These are phyloP conservation scores for Ammodytes marinus DNA, from an alignment of 2,113 vertebrate genomes.

Conservation along the genomic window DNA sequence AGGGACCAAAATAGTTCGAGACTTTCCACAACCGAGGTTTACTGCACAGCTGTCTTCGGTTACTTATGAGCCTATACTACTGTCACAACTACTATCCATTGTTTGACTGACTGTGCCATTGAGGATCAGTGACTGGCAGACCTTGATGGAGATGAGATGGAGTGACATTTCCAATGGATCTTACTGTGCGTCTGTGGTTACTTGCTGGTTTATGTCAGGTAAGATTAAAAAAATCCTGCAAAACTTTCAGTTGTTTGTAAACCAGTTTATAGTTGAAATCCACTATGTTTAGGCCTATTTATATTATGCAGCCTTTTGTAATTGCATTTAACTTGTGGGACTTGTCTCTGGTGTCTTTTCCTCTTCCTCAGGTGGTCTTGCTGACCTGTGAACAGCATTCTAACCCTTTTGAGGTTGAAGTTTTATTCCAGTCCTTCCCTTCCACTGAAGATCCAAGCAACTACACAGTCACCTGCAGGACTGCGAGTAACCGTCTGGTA, in stretches of 20 bases:
- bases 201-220: constrained; percentile 72
- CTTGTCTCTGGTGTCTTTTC: background rate
- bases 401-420: constrained; percentile 65
- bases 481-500: constrained; percentile 79
- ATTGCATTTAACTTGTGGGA: background rate
- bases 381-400: constrained; percentile 74
- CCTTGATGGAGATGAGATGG: constrained; percentile 26
- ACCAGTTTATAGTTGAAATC: background rate
- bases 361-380: constrained; percentile 71
- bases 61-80: background rate
- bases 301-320: background rate
- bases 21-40: constrained; percentile 69
- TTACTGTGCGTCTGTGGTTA: constrained; percentile 61
- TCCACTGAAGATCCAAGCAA: constrained; percentile 75
- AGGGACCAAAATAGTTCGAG: constrained; percentile 61
- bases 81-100: background rate
- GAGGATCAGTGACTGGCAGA: constrained; percentile 22
- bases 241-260: background rate
- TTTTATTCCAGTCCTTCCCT: constrained; percentile 84
- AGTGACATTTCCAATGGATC: constrained; percentile 61
- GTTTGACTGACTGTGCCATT: constrained; percentile 7
- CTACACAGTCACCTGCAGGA: constrained; percentile 80
- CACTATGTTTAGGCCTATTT: background rate
- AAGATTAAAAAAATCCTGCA: constrained; percentile 32
- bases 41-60: constrained; percentile 33